Conservation (phyloP, 2,797 vertebrate species). For the Sparidentex hasta region DNA sequence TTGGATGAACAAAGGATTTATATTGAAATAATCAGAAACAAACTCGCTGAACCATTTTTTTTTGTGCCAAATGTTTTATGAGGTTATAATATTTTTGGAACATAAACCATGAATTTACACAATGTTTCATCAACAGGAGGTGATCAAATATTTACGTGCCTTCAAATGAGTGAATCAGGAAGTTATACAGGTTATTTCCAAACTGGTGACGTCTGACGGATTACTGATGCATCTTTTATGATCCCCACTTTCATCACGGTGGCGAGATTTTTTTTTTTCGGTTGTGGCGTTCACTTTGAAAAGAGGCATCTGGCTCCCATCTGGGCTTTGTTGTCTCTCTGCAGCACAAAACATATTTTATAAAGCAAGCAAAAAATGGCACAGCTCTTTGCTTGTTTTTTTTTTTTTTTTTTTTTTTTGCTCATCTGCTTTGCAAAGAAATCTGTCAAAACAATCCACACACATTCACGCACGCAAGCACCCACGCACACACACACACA, state of each 20-base stretch:
- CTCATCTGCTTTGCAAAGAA: slow-evolving; percentile 45
- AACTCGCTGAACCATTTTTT: slow-evolving; percentile 18
- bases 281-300: slow-evolving; percentile 43
- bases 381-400: slow-evolving; percentile 39
- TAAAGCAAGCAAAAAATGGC: slow-evolving; percentile 34
- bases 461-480: no score
- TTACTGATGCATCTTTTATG: slow-evolving; percentile 62
- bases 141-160: slow-evolving; percentile 57
- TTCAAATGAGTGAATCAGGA: slow-evolving; percentile 61
- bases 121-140: slow-evolving; percentile 26
- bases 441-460: slow-evolving; percentile 19
- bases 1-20: slow-evolving; percentile 31
- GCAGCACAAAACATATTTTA: slow-evolving; percentile 65
- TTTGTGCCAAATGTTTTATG: slow-evolving; percentile 19
- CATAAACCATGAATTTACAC: slow-evolving; percentile 15
- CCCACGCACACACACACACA: background rate
- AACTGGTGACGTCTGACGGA: slow-evolving; percentile 53
- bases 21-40: slow-evolving; percentile 3
- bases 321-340: slow-evolving; percentile 66
- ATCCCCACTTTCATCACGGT: slow-evolving; percentile 46
- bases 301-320: slow-evolving; percentile 68
- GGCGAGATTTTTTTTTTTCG: slow-evolving; percentile 36
- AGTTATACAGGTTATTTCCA: slow-evolving; percentile 57
- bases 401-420: background rate
- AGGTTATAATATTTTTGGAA: slow-evolving; percentile 13